Evolutionary conservation across 2,888 invertebrate genomes (phyloP).

Genomic region (Caenorhabditis angaria): DNA sequence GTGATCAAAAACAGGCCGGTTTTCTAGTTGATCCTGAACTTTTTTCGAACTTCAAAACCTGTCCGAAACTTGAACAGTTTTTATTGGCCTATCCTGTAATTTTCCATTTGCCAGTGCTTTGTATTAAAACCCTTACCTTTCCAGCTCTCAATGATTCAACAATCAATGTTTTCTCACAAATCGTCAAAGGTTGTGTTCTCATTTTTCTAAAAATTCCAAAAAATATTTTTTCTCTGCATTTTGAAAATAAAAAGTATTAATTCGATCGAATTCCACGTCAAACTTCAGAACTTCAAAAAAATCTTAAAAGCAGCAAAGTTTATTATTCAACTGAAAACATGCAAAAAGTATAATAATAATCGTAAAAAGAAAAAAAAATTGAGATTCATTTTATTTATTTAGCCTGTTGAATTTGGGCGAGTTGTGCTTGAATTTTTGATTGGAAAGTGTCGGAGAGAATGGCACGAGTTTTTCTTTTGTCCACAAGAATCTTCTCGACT

Average conservation of each 20-base stretch:
- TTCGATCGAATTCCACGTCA: not conserved
- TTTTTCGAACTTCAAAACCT: too few relatives aligned
- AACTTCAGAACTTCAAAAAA: not conserved
- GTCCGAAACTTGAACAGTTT: too few relatives aligned
- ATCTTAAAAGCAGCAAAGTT: not conserved
- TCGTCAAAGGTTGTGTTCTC: conserved; percentile 30
- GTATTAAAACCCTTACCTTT: not conserved
- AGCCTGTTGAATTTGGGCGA: conserved; percentile 27
- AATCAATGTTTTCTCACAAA: conserved; percentile 32
- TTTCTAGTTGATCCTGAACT: too few relatives aligned
- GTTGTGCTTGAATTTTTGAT: conserved; percentile 49
- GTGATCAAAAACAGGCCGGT: too few relatives aligned
- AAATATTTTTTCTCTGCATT: too few relatives aligned
- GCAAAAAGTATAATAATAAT: not conserved
- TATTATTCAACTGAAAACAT: conserved; percentile 5
- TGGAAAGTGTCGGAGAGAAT: conserved; percentile 51
- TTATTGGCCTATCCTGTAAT: conserved; percentile 6
- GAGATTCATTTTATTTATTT: conserved; percentile 1
- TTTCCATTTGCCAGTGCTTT: conserved; percentile 18
- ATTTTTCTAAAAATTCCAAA: conserved; percentile 11
- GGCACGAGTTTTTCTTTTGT: conserved; percentile 48
- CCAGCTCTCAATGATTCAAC: conserved; percentile 24
- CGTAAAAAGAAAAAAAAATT: conserved; percentile 1
- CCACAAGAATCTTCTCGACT: conserved; percentile 46
- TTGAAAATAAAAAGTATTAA: not conserved